A percentile compares a stretch with the other conserved stretches of the same genome.
phyloP scores from a whole-genome alignment of 2,888 invertebrate species.

The Cremastinae sp. region DNA sequence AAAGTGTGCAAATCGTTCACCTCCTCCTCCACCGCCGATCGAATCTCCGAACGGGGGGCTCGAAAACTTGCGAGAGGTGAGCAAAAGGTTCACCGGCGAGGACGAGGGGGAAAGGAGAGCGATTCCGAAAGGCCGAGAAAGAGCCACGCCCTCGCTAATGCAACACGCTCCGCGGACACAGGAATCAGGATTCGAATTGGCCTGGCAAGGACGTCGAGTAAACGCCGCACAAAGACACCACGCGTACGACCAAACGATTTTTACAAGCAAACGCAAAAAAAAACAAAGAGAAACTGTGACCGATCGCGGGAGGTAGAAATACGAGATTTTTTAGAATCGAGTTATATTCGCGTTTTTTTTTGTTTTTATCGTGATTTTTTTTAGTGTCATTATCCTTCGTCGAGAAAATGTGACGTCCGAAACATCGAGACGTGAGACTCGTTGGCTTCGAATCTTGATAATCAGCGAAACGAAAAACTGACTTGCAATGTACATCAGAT shows the following conservation, averaged over 20 bases:
- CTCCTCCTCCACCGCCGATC: constrained; percentile 34
- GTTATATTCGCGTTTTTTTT: constrained; percentile 6
- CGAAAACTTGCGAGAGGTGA: constrained; percentile 23
- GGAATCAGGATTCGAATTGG: constrained; percentile 74
- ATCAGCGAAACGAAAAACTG: constrained; percentile 33
- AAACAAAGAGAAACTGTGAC: too few species aligned
- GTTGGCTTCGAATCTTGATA: constrained; percentile 7
- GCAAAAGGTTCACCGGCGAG: constrained; percentile 32
- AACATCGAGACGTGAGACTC: too few species aligned
- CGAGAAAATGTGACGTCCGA: constrained; percentile 15
- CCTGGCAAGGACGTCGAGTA: constrained; percentile 77
- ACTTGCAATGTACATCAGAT: too few species aligned
- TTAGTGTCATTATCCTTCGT: constrained; percentile 12
- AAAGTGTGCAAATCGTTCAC: constrained; percentile 51
- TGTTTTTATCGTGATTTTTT: constrained; percentile 7
- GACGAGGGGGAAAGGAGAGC: constrained; percentile 7
- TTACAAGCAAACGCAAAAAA: too few species aligned
- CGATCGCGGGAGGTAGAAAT: constrained; percentile 32
- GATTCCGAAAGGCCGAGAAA: constrained; percentile 49
- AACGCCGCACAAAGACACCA: constrained; percentile 60
- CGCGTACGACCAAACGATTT: constrained; percentile 1
- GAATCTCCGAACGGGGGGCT: constrained; percentile 37
- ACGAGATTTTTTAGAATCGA: constrained; percentile 29
- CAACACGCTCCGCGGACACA: constrained; percentile 70
- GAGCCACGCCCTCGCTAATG: constrained; percentile 78